Conservation (phyloP, 2,888 invertebrate genomes). For the Odontocerum albicorne region DNA sequence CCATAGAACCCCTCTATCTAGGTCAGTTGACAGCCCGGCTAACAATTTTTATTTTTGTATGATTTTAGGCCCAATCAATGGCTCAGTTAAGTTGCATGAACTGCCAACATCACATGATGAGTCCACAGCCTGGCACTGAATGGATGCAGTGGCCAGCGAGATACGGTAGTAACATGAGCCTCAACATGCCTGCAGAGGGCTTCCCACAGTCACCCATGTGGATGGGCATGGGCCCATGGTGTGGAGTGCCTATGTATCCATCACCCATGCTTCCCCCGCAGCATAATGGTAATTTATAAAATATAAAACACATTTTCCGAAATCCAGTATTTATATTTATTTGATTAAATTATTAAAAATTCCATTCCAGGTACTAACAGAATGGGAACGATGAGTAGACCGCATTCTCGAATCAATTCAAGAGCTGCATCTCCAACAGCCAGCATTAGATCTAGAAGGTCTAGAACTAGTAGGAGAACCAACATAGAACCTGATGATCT, state of each 20-base stretch:
- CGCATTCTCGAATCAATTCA: slow-evolving; percentile 62
- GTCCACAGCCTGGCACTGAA: slow-evolving; percentile 42
- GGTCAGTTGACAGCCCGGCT: too few species aligned
- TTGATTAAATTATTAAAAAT: not conserved
- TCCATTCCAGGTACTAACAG: slow-evolving; percentile 49
- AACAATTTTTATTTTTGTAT: too few species aligned
- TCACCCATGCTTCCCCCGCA: slow-evolving; percentile 39
- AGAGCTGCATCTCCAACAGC: slow-evolving; percentile 69
- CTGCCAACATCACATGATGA: slow-evolving; percentile 50
- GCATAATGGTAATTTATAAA: slow-evolving; percentile 29
- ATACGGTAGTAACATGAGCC: slow-evolving; percentile 57
- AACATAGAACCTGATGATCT: slow-evolving; percentile 47
- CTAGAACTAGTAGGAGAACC: slow-evolving; percentile 60
- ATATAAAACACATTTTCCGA: not conserved
- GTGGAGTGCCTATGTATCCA: slow-evolving; percentile 34
- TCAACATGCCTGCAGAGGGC: slow-evolving; percentile 52
- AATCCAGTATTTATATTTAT: not conserved
- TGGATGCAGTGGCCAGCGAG: slow-evolving; percentile 42
- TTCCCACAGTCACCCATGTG: slow-evolving; percentile 43
- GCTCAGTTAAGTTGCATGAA: slow-evolving; percentile 66
- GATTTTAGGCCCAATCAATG: slow-evolving; percentile 72
- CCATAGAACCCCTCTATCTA: too few species aligned
- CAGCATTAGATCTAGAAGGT: slow-evolving; percentile 70
- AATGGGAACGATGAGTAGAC: slow-evolving; percentile 47
- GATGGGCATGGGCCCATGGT: slow-evolving; percentile 44